A percentile compares a stretch with the other conserved stretches of the same genome.
These are phyloP conservation scores for Adineta ricciae DNA, from an alignment of 2,888 invertebrate genomes.

Conservation along the genomic window DNA sequence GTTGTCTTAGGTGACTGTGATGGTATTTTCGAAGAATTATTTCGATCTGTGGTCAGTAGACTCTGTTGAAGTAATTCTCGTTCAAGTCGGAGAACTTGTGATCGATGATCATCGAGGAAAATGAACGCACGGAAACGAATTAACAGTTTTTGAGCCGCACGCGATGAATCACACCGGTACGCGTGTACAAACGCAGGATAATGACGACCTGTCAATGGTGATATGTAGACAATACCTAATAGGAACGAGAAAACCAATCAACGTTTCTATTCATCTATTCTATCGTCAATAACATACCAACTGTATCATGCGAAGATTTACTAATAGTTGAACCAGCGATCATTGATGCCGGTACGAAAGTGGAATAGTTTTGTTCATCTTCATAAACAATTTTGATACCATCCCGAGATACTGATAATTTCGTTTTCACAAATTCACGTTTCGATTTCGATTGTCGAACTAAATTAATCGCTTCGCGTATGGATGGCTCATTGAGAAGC, in stretches of 20 bases:
- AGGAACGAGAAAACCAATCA: too few relatives aligned
- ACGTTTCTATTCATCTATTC: neutral
- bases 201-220: neutral
- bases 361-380: neutral
- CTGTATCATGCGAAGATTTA: neutral
- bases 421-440: slow-evolving; percentile 7
- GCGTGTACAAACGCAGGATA: slow-evolving; percentile 6
- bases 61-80: neutral
- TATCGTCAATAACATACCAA: neutral
- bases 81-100: neutral
- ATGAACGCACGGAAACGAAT: neutral
- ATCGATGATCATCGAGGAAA: neutral
- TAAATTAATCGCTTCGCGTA: neutral
- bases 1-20: neutral
- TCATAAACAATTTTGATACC: slow-evolving; percentile 12
- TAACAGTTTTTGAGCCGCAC: slow-evolving; percentile 3
- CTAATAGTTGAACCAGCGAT: neutral
- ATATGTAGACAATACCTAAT: neutral
- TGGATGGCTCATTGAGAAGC: neutral
- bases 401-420: neutral
- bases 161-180: neutral
- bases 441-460: neutral
- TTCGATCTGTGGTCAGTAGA: neutral
- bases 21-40: neutral
- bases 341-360: neutral